Evolutionary conservation across 2,797 vertebrate genomes (phyloP).

Genomic region (Semotilus atromaculatus): DNA sequence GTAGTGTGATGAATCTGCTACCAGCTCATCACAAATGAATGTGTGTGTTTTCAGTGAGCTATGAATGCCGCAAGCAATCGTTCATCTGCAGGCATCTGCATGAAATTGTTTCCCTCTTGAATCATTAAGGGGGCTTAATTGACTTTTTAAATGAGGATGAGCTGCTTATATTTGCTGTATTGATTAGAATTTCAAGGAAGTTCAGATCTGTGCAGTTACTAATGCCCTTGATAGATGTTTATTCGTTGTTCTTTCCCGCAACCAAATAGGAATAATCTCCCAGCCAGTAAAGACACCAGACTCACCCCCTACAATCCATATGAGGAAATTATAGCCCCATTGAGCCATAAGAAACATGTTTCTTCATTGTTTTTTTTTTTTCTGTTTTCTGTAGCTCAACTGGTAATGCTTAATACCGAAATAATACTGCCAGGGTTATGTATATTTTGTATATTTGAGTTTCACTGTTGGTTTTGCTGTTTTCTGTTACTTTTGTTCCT

Average conservation of each 20-base stretch:
- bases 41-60: conserved; percentile 22
- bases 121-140: conserved; percentile 34
- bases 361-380: neutral
- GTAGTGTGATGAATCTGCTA: conserved; percentile 3
- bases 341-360: neutral
- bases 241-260: neutral
- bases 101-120: conserved; percentile 25
- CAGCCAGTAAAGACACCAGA: neutral
- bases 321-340: neutral
- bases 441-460: neutral
- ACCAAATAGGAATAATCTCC: neutral
- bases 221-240: neutral
- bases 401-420: neutral
- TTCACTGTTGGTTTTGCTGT: neutral
- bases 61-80: conserved; percentile 6
- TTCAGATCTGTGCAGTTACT: neutral
- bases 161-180: conserved; percentile 28
- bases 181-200: conserved; percentile 35
- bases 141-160: conserved; percentile 37
- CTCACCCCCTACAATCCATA: neutral
- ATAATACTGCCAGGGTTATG: neutral
- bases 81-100: conserved; percentile 21
- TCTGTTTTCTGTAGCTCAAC: neutral
- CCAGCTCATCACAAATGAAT: neutral
- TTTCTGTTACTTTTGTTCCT: neutral